A percentile compares a stretch with the other conserved stretches of the same genome.
Conservation (phyloP, 2,888 invertebrate genomes). For the Harpalus rufipes region DNA sequence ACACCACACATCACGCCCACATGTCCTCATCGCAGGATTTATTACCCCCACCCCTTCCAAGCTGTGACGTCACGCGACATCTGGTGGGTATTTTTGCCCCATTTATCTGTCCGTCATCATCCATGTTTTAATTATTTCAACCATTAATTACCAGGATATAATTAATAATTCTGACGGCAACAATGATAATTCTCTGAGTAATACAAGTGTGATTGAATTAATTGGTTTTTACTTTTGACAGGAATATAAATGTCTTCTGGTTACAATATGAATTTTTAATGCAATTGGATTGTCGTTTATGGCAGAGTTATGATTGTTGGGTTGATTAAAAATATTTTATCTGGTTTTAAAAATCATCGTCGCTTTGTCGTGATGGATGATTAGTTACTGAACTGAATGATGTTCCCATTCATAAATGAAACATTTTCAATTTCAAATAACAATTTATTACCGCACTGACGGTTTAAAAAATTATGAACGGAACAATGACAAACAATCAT, state of each 20-base stretch:
- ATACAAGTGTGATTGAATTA: constrained; percentile 55
- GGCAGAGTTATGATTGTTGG: constrained; percentile 11
- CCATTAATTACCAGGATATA: constrained; percentile 69
- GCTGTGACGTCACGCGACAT: constrained; percentile 67
- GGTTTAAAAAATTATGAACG: not conserved
- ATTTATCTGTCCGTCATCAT: constrained; percentile 70
- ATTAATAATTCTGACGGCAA: constrained; percentile 60
- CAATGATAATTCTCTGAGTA: constrained; percentile 57
- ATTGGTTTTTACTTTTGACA: constrained; percentile 56
- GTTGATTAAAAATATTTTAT: constrained; percentile 37
- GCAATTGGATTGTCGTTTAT: constrained; percentile 47
- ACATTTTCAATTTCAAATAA: constrained; percentile 2
- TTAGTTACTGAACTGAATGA: not conserved
- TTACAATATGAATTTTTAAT: constrained; percentile 47
- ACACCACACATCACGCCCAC: constrained; percentile 22
- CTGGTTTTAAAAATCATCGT: constrained; percentile 7
- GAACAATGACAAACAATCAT: not conserved
- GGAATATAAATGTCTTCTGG: constrained; percentile 47
- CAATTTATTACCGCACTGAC: not conserved
- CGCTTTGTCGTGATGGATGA: not conserved
- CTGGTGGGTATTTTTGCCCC: constrained; percentile 68
- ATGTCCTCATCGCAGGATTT: constrained; percentile 36
- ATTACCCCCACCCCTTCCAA: constrained; percentile 45
- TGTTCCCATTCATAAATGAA: not conserved
- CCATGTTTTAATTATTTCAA: constrained; percentile 69